These are phyloP conservation scores for Vanessa tameamea DNA, from an alignment of 1,140 invertebrate species.

Conservation along the genomic window DNA sequence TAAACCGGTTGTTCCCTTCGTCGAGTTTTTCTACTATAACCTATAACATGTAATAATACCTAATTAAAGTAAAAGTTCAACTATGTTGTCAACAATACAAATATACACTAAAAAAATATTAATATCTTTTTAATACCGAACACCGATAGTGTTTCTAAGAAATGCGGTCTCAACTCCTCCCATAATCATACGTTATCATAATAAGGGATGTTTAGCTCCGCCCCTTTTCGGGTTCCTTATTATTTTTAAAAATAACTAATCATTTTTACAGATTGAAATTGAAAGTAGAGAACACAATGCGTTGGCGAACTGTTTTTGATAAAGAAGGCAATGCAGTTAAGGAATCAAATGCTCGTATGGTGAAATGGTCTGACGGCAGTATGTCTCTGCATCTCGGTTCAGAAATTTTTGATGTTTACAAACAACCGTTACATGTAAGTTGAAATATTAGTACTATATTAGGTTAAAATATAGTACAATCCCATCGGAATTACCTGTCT, in stretches of 20 bases:
- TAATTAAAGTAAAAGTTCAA: too few species aligned
- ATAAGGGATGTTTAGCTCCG: too few species aligned
- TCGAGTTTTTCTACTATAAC: too few species aligned
- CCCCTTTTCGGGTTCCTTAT: background rate
- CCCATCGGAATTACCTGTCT: background rate
- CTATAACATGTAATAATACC: too few species aligned
- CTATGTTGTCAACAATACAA: too few species aligned
- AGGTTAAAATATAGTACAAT: background rate
- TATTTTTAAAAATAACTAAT: background rate
- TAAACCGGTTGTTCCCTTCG: too few species aligned
- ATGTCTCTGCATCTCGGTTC: conserved; percentile 98
- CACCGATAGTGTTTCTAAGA: too few species aligned
- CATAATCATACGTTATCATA: too few species aligned
- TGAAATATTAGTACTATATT: background rate
- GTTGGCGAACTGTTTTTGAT: conserved; percentile 95
- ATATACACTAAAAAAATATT: too few species aligned
- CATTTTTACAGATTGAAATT: conserved; percentile 85
- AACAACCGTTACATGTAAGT: conserved; percentile 90
- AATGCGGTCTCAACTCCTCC: too few species aligned
- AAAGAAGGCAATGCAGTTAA: conserved; percentile 91
- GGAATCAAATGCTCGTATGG: conserved; percentile 97
- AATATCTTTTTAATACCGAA: too few species aligned
- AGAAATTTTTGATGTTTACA: conserved; percentile 99
- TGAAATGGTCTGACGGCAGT: conserved; percentile 98
- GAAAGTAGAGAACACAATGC: conserved; percentile 98